phyloP scores from a whole-genome alignment of 1,140 invertebrate genomes.

The Geopemphigus sp. region DNA sequence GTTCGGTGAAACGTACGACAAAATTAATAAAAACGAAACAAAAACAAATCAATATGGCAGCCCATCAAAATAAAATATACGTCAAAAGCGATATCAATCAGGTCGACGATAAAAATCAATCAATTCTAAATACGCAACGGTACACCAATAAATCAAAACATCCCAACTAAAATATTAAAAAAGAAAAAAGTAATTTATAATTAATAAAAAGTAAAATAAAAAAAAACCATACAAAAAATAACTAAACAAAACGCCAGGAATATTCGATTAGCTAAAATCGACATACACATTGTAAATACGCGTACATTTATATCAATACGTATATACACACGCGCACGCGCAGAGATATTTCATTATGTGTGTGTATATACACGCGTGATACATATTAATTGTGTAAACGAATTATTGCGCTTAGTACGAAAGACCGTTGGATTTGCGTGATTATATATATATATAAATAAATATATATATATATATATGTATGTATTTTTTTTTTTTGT shows the following conservation, averaged over 20 bases:
- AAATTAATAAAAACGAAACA: conserved; percentile 24
- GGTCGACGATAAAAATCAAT: conserved; percentile 4
- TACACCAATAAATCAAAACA: conserved; percentile 45
- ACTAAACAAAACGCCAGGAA: conserved; percentile 32
- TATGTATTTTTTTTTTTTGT: too few species aligned
- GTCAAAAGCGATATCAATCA: conserved; percentile 46
- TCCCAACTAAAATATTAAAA: conserved; percentile 28
- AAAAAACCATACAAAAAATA: conserved; percentile 38
- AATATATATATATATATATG: too few species aligned
- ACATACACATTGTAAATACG: background rate
- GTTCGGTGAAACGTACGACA: background rate
- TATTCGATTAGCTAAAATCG: conserved; percentile 43
- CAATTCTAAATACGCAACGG: conserved; percentile 34
- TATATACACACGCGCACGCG: conserved; percentile 5
- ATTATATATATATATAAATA: background rate
- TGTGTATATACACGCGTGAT: background rate
- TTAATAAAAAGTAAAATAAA: conserved; percentile 2
- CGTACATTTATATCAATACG: background rate
- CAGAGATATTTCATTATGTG: background rate
- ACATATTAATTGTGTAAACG: background rate
- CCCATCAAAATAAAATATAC: conserved; percentile 42
- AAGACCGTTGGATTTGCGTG: background rate
- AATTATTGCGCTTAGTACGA: background rate
- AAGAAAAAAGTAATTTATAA: conserved; percentile 7
- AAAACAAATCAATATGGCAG: conserved; percentile 43